Conservation (phyloP, 2,797 vertebrate species). For the Tragelaphus oryx region DNA sequence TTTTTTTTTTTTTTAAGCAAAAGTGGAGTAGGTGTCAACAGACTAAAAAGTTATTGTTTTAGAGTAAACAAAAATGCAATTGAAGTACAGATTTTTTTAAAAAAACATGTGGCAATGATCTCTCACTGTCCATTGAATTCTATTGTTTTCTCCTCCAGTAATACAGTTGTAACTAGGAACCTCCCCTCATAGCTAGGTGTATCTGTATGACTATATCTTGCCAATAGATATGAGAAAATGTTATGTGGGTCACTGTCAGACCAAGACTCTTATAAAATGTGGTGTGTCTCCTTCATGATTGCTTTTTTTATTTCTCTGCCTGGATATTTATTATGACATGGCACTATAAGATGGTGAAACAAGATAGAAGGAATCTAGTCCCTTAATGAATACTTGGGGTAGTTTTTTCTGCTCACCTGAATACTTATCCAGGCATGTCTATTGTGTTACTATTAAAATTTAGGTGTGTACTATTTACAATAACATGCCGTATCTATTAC, state of each 20-base stretch:
- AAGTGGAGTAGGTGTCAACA: neutral
- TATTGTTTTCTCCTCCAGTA: neutral
- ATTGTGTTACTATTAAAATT: neutral
- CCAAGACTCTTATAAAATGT: neutral
- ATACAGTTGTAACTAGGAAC: neutral
- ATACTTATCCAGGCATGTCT: neutral
- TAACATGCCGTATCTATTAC: neutral
- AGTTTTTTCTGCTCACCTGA: neutral
- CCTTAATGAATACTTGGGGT: neutral
- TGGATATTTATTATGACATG: neutral
- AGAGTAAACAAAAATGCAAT: slow-evolving; percentile 32
- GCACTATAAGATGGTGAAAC: neutral
- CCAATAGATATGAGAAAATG: neutral
- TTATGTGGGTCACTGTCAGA: neutral
- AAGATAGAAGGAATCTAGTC: neutral
- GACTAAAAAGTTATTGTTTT: slow-evolving; percentile 25
- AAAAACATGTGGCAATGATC: neutral
- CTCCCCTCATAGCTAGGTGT: neutral
- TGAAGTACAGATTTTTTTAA: neutral
- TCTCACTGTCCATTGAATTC: neutral
- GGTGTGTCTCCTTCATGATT: neutral
- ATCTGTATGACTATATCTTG: neutral
- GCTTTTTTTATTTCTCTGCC: neutral
- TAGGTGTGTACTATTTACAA: neutral
- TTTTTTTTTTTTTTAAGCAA: neutral